Base-by-base conservation (phyloP, 2,113 vertebrate species). In the Vicugna pacos region DNA sequence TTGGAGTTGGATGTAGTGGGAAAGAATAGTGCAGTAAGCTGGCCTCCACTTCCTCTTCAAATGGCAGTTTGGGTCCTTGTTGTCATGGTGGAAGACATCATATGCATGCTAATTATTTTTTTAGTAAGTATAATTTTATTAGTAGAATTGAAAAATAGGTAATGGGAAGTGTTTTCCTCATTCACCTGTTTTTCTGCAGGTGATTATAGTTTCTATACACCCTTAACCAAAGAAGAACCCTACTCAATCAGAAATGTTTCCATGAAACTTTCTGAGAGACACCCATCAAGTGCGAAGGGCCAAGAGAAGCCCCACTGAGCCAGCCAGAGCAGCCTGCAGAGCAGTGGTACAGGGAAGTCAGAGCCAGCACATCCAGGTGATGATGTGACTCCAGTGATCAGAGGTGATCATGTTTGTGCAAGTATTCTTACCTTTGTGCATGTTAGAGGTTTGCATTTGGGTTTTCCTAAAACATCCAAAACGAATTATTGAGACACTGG, bases 381-480 rank as follows among this genome's bases (percentile, higher is more conserved):
- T n/a, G 32, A 46, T 6, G 22, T 10, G 4, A 52, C 79, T n/a
- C 8, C 42, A 79, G 7, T 2, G 19, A 52, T 3, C 73, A 42
- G 10, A 56, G 7, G 8, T 67, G 20, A 85, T 48, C 19, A 15
- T 17, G 16, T 28, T 58, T 67, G 7, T 6, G 5, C 3, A 32
- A 76, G 30, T 35, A 28, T 81, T 60, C 58, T 70, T 24, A 17
- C 38, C 32, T 20, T 69, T 24, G 60, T n/a, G 42, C 22, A 8
- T 72, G 24, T 26, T 52, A 38, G 48, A 73, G 9, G n/a, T 80
- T 89, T 38, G 64, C 52, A 38, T n/a, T 46, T 62, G 42, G 30
- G 28, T 91, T 92, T 93, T 75, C 8, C 48, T 93, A 65, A 81
- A 17, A 94, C 88, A 88, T 85, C 83, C 26, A 62, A 95, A 93